Conservation (phyloP, 2,888 invertebrate genomes). For the Molanna angustata region DNA sequence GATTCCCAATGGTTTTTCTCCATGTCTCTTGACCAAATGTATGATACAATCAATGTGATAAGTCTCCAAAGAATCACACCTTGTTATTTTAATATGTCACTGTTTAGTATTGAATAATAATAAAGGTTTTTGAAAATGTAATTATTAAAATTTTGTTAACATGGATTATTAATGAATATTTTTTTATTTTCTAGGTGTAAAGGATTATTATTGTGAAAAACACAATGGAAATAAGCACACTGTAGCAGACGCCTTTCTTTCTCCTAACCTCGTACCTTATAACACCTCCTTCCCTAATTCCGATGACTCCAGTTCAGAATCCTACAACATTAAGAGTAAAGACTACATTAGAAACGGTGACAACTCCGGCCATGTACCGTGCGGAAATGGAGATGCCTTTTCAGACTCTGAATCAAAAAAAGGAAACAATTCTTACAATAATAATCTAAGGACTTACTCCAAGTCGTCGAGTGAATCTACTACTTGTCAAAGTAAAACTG, state of each 20-base stretch:
- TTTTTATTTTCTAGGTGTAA: slow-evolving; percentile 43
- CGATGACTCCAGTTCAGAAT: slow-evolving; percentile 43
- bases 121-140: too few relatives aligned
- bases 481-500: slow-evolving; percentile 5
- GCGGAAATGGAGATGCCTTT: slow-evolving; percentile 1
- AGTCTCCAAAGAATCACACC: too few relatives aligned
- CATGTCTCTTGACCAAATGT: too few relatives aligned
- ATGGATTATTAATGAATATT: too few relatives aligned
- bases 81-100: too few relatives aligned
- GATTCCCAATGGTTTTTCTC: too few relatives aligned
- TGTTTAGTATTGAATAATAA: too few relatives aligned
- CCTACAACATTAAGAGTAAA: slow-evolving; percentile 20
- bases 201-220: slow-evolving; percentile 53
- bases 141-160: too few relatives aligned
- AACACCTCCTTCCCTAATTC: slow-evolving; percentile 41
- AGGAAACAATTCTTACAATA: slow-evolving; percentile 9
- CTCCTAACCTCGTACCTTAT: slow-evolving; percentile 46
- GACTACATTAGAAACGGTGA: slow-evolving; percentile 25
- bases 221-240: slow-evolving; percentile 51
- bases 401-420: slow-evolving; percentile 6
- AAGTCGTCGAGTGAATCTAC: slow-evolving; percentile 14
- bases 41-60: too few relatives aligned
- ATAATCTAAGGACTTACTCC: slow-evolving; percentile 18
- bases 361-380: slow-evolving; percentile 10
- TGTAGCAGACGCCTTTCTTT: slow-evolving; percentile 48